Conservation (phyloP, 2,888 invertebrate genomes). For the Lordiphosa andalusiaca region DNA sequence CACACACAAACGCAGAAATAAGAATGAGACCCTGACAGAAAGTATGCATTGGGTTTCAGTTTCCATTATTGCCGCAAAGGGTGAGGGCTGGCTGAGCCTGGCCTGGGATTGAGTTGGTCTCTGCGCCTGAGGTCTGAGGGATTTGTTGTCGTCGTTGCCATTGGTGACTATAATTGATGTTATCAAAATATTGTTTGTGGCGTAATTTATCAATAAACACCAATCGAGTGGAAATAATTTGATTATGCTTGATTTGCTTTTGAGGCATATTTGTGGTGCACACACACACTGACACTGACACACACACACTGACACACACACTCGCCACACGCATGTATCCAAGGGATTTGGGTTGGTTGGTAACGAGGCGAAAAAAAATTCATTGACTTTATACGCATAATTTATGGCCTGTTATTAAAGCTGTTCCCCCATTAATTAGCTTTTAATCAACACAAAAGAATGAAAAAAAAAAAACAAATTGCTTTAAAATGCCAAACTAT, state of each 20-base stretch:
- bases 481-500: conserved; percentile 9
- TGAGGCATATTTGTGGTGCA: conserved; percentile 72
- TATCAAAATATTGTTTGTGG: conserved; percentile 78
- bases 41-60: not conserved
- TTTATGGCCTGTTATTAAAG: conserved; percentile 47
- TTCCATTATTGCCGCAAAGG: not conserved
- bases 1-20: conserved; percentile 13
- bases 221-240: conserved; percentile 78
- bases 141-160: conserved; percentile 35
- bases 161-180: conserved; percentile 78
- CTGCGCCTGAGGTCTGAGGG: conserved; percentile 1
- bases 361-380: conserved; percentile 2
- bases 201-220: conserved; percentile 78
- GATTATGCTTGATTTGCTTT: conserved; percentile 77
- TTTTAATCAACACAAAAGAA: conserved; percentile 43
- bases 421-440: conserved; percentile 50
- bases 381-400: conserved; percentile 48
- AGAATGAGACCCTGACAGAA: not conserved
- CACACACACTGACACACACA: conserved; percentile 1
- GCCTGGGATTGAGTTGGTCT: not conserved
- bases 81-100: too few relatives aligned
- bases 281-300: conserved; percentile 38
- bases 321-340: not conserved
- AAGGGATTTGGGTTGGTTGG: not conserved
- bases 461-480: not conserved